Base-by-base conservation (phyloP, 2,797 vertebrate genomes). In the Acipenser ruthenus region DNA sequence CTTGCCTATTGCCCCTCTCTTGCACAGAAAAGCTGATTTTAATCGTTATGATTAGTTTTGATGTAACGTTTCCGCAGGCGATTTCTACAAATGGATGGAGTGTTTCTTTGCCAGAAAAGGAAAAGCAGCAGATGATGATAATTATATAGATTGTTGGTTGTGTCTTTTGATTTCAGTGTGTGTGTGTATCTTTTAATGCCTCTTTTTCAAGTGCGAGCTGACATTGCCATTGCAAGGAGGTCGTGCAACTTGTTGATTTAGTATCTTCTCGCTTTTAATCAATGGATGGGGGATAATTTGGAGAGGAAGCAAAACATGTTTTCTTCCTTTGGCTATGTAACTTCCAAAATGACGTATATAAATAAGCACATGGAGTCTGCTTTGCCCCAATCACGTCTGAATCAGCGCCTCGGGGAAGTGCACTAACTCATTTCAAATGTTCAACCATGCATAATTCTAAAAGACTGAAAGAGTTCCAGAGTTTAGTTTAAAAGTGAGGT, bases 11-110 rank as follows among this genome's bases (percentile, higher is more conserved):
- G 88, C 91, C 90, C 90, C 85, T 82, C 89, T 93, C 92, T 92
- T 89, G 89, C 91, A 92, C 91, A 93, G 90, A 91, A 95, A 93
- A 94, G 93, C 95, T 95, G 95, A 98, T 98, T 96, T 95, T 97
- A 98, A 97, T 97, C 95, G 96, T 95, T 96, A 94, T 97, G 96
- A 98, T 97, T 97, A 97, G 96, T 97, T 98, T 97, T 95, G 96
- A 98, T 97, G 95, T 94, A 95, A 95, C 90, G 89, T 93, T 93
- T 90, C 95, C 94, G 73, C 84, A 53, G 93, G 96, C 93, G 79
- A 89, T 95, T 93, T 93, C 93, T 94, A 90, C 93, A 93, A 97
- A 97, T 97, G 94, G 94, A 96, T 96, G 93, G 93, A 95, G 93
- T 93, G 94, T 94, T 96, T 95, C 93, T 95, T 93, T 93, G 94